A percentile compares a stretch with the other conserved stretches of the same genome.
Conservation (phyloP, 2,797 vertebrate genomes). For the Chrosomus eos region DNA sequence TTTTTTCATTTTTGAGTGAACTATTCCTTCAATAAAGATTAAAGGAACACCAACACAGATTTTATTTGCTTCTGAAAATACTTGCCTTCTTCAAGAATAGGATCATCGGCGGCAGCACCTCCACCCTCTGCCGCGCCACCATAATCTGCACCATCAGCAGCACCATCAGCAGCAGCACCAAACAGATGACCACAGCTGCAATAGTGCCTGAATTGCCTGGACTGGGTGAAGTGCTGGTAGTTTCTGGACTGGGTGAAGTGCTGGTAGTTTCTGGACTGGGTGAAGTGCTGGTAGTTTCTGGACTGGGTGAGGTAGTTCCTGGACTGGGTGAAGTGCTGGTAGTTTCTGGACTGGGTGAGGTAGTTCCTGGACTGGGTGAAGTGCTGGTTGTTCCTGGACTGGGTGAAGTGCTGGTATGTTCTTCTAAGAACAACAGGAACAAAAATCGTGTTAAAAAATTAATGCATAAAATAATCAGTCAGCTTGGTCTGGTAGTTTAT, state of each 20-base stretch:
- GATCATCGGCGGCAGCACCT: too few species aligned
- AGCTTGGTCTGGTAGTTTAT: neutral
- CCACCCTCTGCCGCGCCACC: too few species aligned
- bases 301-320: too few species aligned
- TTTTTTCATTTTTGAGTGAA: neutral
- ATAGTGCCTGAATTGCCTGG: neutral
- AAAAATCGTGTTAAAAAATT: neutral
- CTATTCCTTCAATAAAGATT: neutral
- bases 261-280: too few species aligned
- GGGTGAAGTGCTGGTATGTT: neutral
- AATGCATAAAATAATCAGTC: neutral
- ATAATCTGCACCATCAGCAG: neutral
- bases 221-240: too few species aligned
- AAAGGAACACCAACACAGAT: neutral
- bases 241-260: too few species aligned
- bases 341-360: too few species aligned
- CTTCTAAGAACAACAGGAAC: neutral
- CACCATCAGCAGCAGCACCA: too few species aligned
- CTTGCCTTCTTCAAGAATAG: too few species aligned
- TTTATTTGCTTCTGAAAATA: neutral
- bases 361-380: neutral
- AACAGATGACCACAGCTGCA: neutral
- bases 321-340: too few species aligned
- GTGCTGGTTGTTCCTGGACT: neutral
- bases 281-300: too few species aligned